Percentiles rank a stretch among this genome's conserved stretches.
Evolutionary conservation across 2,113 vertebrate species (phyloP).

Genomic region (Lathamus discolor): DNA sequence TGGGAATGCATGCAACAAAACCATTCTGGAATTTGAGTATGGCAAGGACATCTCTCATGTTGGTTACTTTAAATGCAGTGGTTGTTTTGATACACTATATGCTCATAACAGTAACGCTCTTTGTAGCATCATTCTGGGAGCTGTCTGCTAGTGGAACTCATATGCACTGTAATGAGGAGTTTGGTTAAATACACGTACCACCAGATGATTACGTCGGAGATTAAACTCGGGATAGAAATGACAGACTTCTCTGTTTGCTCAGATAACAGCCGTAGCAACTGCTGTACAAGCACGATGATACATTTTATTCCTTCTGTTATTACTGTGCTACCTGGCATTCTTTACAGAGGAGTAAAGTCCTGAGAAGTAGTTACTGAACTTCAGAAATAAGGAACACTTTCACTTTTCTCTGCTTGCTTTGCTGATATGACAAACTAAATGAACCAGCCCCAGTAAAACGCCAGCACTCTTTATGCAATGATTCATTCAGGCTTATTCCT

Average conservation of each 20-base stretch:
- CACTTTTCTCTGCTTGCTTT: neutral
- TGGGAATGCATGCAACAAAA: neutral
- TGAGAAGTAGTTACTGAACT: neutral
- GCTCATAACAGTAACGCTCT: neutral
- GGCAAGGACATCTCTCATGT: neutral
- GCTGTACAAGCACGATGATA: neutral
- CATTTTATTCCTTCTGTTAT: neutral
- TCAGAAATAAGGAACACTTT: neutral
- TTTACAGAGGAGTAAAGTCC: neutral
- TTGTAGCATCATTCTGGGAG: neutral
- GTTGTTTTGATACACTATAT: slow-evolving; percentile 41
- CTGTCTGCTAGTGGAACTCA: neutral
- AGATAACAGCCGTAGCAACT: neutral
- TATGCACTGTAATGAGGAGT: neutral
- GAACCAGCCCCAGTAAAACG: neutral
- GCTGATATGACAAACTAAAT: neutral
- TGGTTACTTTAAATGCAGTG: slow-evolving; percentile 34
- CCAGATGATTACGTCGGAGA: neutral
- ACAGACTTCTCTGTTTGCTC: neutral
- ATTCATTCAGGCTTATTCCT: neutral
- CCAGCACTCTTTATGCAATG: neutral
- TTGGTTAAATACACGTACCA: neutral
- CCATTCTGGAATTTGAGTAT: neutral
- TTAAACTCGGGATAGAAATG: neutral
- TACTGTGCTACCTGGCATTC: neutral